Evolutionary conservation across 2,113 vertebrate genomes (phyloP), one percentile per base, ranked within the genome.

Genomic region (Eublepharis macularius): DNA sequence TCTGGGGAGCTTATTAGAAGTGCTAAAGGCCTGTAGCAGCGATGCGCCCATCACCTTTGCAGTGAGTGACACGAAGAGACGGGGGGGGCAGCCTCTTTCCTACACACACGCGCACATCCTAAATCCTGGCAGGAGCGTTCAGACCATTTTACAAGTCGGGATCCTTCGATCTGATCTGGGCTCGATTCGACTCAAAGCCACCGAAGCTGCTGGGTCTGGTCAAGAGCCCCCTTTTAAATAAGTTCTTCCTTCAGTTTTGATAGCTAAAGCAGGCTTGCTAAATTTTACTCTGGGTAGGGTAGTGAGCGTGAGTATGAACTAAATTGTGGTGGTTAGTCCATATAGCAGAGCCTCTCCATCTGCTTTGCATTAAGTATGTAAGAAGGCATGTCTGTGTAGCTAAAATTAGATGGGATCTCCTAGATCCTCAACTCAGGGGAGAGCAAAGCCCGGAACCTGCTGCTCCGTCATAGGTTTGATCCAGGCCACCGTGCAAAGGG

Each of bases 1-100:
- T 92, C 94, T 92, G 92, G 93, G 86, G 91, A 94, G 88, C 93
- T 91, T 91, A 85, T 88, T 80, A 78, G 93, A 81, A 87, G 60
- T 10, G 17, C 86, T 86, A 81, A 24, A 82, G 73, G 41, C 66
- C 54, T n/a, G 19, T 10, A 60, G 43, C 13, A 16, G 45, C 5
- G 49, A 13, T 13, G 9, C 41, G 6, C 29, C 51, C 66, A 7
- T 49, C 75, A 57, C 29, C 54, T 12, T 73, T 39, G 39, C 4
- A 73, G 29, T 29, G n/a, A 36, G 54, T 39, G 81, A 65, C 54
- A 41, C 51, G 29, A 41, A 45, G 68, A 47, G 39, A 41, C 24
- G 9, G 14, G 36, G 14, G 36, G 12, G 34, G 45, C 34, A 65
- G 47, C 24, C 45, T 43, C 51, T 36, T 69, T 45, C 47, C 68